A percentile compares a stretch with the other conserved stretches of the same genome.
These are phyloP conservation scores for pig (Sus scrofa) DNA, from an alignment of 2,113 vertebrate genomes.

Conservation along the genomic window DNA sequence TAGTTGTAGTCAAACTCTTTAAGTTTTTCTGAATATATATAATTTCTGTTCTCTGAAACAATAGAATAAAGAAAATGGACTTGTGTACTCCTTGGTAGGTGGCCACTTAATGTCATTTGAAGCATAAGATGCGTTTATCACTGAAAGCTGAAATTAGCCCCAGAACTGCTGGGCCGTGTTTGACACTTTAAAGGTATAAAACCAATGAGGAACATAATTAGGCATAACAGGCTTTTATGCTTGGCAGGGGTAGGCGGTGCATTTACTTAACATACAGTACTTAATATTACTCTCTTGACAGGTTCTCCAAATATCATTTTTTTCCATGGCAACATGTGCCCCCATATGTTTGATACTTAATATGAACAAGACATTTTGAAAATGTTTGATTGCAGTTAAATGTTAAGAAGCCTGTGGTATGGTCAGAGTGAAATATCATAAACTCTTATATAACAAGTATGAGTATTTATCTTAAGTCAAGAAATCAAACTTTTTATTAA, in stretches of 20 bases:
- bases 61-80: slow-evolving; percentile 48
- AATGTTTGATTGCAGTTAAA: not conserved
- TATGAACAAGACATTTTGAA: not conserved
- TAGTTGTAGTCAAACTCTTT: not conserved
- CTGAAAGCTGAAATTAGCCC: slow-evolving; percentile 51
- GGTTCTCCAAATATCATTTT: slow-evolving; percentile 34
- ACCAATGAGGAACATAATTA: slow-evolving; percentile 19
- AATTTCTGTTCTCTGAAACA: slow-evolving; percentile 64
- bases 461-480: too few species aligned
- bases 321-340: not conserved
- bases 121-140: slow-evolving; percentile 35
- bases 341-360: not conserved
- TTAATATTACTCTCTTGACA: slow-evolving; percentile 23
- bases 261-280: not conserved
- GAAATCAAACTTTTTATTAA: slow-evolving; percentile 51
- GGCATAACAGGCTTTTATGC: slow-evolving; percentile 11
- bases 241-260: not conserved
- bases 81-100: not conserved
- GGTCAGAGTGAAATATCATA: slow-evolving; percentile 12
- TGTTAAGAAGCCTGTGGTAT: not conserved
- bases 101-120: slow-evolving; percentile 28
- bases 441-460: not conserved
- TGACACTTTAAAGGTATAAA: slow-evolving; percentile 1
- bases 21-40: slow-evolving; percentile 38
- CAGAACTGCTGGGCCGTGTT: slow-evolving; percentile 30